Percentiles rank a stretch among this genome's conserved stretches.
phyloP scores from a whole-genome alignment of 2,888 invertebrate genomes.

The Drosophila mettleri region DNA sequence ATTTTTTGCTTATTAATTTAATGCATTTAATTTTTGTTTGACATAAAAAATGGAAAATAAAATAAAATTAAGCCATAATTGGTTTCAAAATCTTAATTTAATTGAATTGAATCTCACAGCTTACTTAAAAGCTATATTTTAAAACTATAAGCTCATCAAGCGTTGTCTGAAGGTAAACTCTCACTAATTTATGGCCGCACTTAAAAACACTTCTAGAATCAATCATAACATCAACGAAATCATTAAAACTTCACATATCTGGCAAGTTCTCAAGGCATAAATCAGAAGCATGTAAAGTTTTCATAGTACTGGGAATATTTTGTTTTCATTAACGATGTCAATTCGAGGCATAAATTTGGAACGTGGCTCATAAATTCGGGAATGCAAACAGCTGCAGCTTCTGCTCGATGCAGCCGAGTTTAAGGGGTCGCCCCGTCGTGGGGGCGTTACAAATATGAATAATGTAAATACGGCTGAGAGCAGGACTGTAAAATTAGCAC shows the following conservation, averaged over 20 bases:
- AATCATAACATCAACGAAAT: conserved; percentile 1
- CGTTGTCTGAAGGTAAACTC: background rate
- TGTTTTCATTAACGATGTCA: conserved; percentile 46
- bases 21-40: too few relatives aligned
- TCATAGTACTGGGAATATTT: conserved; percentile 23
- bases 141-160: too few relatives aligned
- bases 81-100: too few relatives aligned
- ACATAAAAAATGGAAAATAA: too few relatives aligned
- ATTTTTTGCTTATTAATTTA: too few relatives aligned
- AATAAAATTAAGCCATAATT: too few relatives aligned
- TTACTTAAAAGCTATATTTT: too few relatives aligned
- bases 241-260: background rate
- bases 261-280: background rate
- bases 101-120: too few relatives aligned
- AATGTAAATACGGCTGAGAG: conserved; percentile 57
- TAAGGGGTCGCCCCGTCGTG: background rate
- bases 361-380: conserved; percentile 46
- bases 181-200: background rate
- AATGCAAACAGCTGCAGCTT: conserved; percentile 44
- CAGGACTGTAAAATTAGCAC: conserved; percentile 74
- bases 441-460: conserved; percentile 56
- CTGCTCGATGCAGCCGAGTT: background rate
- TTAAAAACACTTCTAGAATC: background rate
- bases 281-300: conserved; percentile 7
- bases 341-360: conserved; percentile 35